phyloP scores from a whole-genome alignment of 2,888 invertebrate genomes.

The Drosophila flavopinicola region DNA sequence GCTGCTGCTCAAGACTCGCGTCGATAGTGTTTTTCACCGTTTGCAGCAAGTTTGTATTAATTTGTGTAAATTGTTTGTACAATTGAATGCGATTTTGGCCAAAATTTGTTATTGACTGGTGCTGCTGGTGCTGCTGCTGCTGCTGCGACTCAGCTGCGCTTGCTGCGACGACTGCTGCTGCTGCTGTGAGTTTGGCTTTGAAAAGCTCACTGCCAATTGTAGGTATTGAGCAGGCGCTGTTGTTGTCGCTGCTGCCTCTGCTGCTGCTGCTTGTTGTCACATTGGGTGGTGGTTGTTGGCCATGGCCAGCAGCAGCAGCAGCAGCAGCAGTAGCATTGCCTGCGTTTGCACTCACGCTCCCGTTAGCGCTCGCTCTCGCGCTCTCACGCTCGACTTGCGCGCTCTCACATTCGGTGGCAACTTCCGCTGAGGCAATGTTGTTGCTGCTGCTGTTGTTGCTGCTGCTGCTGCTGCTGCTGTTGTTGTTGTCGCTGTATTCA shows the following conservation, averaged over 20 bases:
- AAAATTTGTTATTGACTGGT: conserved; percentile 33
- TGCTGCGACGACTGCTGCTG: conserved; percentile 70
- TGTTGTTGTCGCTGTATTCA: conserved; percentile 66
- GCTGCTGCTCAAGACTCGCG: conserved; percentile 3
- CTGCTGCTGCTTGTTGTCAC: conserved; percentile 42
- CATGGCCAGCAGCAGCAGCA: conserved; percentile 38
- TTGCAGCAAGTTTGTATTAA: conserved; percentile 35
- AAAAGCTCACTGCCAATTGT: conserved; percentile 74
- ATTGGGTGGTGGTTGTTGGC: conserved; percentile 66
- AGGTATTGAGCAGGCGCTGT: conserved; percentile 68
- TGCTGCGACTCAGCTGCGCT: conserved; percentile 66
- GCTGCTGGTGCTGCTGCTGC: conserved; percentile 64
- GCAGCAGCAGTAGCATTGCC: too few relatives aligned
- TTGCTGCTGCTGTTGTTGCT: conserved; percentile 17
- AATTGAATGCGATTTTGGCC: conserved; percentile 20
- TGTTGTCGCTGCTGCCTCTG: conserved; percentile 31
- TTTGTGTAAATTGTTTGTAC: conserved; percentile 27
- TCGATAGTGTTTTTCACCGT: conserved; percentile 2
- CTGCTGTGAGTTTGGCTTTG: conserved; percentile 69
- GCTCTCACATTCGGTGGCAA: conserved; percentile 68
- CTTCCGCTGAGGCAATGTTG: conserved; percentile 72
- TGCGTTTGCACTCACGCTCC: conserved; percentile 66
- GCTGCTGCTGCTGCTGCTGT: conserved; percentile 22
- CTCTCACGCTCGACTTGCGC: conserved; percentile 76
- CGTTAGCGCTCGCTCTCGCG: conserved; percentile 47